Evolutionary conservation across 2,888 invertebrate genomes (phyloP).

Genomic region (Anagyrus pseudococci): DNA sequence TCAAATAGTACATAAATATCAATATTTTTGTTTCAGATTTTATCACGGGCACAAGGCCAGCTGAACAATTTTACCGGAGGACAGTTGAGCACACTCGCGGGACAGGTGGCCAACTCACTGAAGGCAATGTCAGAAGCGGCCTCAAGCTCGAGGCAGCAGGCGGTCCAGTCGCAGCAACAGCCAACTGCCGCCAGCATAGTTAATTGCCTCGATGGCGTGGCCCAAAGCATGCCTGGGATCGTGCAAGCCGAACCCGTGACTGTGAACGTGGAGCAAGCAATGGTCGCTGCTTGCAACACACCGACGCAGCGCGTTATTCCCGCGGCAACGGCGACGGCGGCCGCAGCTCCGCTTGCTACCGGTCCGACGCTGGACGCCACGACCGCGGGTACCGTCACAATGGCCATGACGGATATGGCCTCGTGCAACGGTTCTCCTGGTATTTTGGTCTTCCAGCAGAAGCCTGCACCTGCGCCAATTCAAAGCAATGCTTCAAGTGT

Average conservation of each 20-base stretch:
- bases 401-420: constrained; percentile 58
- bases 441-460: constrained; percentile 63
- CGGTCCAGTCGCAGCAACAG: constrained; percentile 11
- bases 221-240: constrained; percentile 43
- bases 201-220: constrained; percentile 51
- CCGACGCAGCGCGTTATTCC: constrained; percentile 12
- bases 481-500: constrained; percentile 66
- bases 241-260: constrained; percentile 41
- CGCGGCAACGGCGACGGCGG: neutral
- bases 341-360: neutral
- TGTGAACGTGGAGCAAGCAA: constrained; percentile 29
- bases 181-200: constrained; percentile 34
- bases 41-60: constrained; percentile 58
- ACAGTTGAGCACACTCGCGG: constrained; percentile 44
- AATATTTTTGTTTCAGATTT: constrained; percentile 49
- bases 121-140: constrained; percentile 46
- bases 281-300: constrained; percentile 16
- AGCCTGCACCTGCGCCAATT: constrained; percentile 56
- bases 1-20: no score
- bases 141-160: constrained; percentile 35
- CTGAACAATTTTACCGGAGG: constrained; percentile 50
- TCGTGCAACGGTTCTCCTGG: constrained; percentile 60
- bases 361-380: constrained; percentile 23
- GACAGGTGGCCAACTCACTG: constrained; percentile 44
- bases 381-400: constrained; percentile 44